These are phyloP conservation scores for Stichodactyla helianthus DNA, from an alignment of 64 coral and sea anemone species.

Conservation along the genomic window DNA sequence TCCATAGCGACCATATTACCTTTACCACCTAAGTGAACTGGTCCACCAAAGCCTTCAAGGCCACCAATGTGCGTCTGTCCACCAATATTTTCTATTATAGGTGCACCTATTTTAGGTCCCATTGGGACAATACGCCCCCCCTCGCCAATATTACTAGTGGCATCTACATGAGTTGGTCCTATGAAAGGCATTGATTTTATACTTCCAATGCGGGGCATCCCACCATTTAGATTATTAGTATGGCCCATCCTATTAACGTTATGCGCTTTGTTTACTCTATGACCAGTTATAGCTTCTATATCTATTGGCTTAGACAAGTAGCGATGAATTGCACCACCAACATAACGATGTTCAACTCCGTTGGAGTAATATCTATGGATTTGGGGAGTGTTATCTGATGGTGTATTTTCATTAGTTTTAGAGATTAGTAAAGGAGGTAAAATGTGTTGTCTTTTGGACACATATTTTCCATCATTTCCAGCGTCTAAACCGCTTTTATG, in stretches of 20 bases:
- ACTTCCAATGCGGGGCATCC: not conserved
- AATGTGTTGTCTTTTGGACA: not conserved
- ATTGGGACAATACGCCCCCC: not conserved
- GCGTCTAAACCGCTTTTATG: not conserved
- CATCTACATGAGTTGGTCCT: not conserved
- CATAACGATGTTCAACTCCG: constrained; percentile 32
- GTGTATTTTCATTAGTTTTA: no score
- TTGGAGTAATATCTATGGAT: constrained; percentile 7
- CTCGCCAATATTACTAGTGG: not conserved
- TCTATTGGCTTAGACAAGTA: constrained; percentile 50
- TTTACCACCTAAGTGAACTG: not conserved
- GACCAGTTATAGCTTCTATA: constrained; percentile 14
- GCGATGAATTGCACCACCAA: constrained; percentile 40
- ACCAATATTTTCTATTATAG: not conserved
- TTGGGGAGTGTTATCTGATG: not conserved
- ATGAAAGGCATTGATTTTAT: not conserved
- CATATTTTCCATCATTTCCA: not conserved
- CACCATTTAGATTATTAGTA: not conserved
- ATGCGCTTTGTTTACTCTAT: not conserved
- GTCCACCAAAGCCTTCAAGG: not conserved
- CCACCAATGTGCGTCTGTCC: not conserved
- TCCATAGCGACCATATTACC: not conserved
- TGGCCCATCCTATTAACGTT: not conserved
- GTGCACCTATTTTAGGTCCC: not conserved
- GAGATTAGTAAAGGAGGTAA: not conserved